phyloP scores from a whole-genome alignment of 2,888 invertebrate species.

The Eupithecia pulchellata region DNA sequence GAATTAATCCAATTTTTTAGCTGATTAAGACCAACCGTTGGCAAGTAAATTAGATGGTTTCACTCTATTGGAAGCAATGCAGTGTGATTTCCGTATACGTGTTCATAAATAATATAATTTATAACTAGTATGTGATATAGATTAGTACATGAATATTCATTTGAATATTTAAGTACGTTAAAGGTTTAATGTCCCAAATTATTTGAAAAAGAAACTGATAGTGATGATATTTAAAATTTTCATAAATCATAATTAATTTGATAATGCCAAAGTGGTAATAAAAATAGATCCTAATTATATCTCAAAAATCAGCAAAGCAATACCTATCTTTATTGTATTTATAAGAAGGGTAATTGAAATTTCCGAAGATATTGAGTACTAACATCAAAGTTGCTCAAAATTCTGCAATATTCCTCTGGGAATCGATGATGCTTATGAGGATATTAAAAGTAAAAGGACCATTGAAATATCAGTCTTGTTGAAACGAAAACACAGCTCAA shows the following conservation, averaged over 20 bases:
- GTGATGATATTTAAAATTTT: not conserved
- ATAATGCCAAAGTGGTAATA: conserved; percentile 21
- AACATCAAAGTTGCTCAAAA: not conserved
- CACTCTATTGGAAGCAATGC: conserved; percentile 23
- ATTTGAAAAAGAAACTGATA: not conserved
- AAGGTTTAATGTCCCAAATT: not conserved
- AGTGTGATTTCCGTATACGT: not conserved
- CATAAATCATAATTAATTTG: not conserved
- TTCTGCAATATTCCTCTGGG: conserved; percentile 24
- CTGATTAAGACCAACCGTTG: conserved; percentile 37
- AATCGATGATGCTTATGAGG: conserved; percentile 18
- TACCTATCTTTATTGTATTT: not conserved
- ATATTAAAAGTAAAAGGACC: conserved; percentile 5
- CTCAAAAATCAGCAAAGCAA: not conserved
- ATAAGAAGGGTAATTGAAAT: conserved; percentile 8
- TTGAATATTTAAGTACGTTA: not conserved
- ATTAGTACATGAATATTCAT: not conserved
- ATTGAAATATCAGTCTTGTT: conserved; percentile 1
- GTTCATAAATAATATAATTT: not conserved
- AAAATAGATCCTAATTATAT: conserved; percentile 4
- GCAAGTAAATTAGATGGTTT: conserved; percentile 45
- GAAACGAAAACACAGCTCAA: not conserved
- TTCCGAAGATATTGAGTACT: conserved; percentile 10
- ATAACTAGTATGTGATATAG: not conserved
- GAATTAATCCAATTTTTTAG: conserved; percentile 39